phyloP scores from a whole-genome alignment of 2,113 vertebrate genomes.

The Neodontobutis hainanensis region DNA sequence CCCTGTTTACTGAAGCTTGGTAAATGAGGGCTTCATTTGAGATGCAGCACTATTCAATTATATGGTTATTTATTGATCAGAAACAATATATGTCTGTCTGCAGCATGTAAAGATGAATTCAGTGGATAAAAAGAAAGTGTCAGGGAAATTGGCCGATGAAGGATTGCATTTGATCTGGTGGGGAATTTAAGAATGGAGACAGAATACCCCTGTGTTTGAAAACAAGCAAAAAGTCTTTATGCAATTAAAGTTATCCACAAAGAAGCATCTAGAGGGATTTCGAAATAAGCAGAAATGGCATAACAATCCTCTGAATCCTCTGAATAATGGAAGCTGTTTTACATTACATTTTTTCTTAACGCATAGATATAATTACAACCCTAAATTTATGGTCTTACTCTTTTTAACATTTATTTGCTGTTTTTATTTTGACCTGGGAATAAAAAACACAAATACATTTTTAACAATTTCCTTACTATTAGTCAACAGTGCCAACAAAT shows the following conservation, averaged over 20 bases:
- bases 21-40: slow-evolving; percentile 80
- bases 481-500: too few species aligned
- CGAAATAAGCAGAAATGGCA: slow-evolving; percentile 29
- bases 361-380: neutral
- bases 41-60: slow-evolving; percentile 80
- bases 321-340: slow-evolving; percentile 22
- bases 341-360: slow-evolving; percentile 1
- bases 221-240: slow-evolving; percentile 58
- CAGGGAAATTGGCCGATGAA: slow-evolving; percentile 76
- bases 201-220: slow-evolving; percentile 68
- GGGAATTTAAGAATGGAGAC: slow-evolving; percentile 71
- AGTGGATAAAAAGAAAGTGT: slow-evolving; percentile 69
- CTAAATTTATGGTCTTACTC: neutral
- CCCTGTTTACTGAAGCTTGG: slow-evolving; percentile 77
- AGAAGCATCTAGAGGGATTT: slow-evolving; percentile 65
- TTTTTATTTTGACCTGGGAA: neutral
- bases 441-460: slow-evolving; percentile 7
- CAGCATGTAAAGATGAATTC: slow-evolving; percentile 72
- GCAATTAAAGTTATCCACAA: slow-evolving; percentile 68
- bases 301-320: slow-evolving; percentile 32
- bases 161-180: slow-evolving; percentile 76
- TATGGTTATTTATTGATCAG: slow-evolving; percentile 81
- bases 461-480: neutral
- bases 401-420: neutral
- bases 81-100: slow-evolving; percentile 74